phyloP scores from a whole-genome alignment of 2,113 vertebrate genomes.

The Pseudopodoces humilis region DNA sequence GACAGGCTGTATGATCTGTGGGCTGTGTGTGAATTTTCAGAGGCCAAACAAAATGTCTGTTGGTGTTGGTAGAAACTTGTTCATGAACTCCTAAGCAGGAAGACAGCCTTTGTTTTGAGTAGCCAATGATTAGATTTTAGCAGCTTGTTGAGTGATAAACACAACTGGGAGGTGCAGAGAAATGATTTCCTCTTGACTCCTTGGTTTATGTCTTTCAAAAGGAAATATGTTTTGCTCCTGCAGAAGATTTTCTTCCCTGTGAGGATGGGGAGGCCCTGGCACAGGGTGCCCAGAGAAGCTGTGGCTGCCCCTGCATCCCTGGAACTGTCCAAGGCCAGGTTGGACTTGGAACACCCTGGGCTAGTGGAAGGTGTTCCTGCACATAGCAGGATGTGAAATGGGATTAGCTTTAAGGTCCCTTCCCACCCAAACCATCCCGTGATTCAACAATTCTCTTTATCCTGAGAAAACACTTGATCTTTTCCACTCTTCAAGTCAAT shows the following conservation, averaged over 20 bases:
- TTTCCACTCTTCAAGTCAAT: not conserved
- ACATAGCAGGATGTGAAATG: not conserved
- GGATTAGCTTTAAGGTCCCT: not conserved
- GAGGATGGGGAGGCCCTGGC: not conserved
- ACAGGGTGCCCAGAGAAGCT: not conserved
- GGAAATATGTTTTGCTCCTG: not conserved
- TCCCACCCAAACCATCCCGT: not conserved
- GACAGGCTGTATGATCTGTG: not conserved
- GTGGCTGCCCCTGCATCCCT: not conserved
- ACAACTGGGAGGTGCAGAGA: not conserved
- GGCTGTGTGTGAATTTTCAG: not conserved
- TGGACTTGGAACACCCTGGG: not conserved
- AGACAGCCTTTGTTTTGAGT: not conserved
- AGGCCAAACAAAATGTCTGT: not conserved
- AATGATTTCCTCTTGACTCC: not conserved
- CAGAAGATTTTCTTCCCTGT: not conserved
- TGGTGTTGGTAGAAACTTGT: not conserved
- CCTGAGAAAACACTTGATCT: not conserved
- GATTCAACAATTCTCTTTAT: not conserved
- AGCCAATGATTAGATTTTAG: fast-evolving
- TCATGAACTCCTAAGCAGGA: not conserved
- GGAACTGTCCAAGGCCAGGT: not conserved
- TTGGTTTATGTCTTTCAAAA: not conserved
- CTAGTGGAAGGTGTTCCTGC: not conserved
- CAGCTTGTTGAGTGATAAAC: not conserved